These are phyloP conservation scores for Anthopleura xanthogrammica DNA, from an alignment of 92 coral and sea anemone species.

Conservation along the genomic window DNA sequence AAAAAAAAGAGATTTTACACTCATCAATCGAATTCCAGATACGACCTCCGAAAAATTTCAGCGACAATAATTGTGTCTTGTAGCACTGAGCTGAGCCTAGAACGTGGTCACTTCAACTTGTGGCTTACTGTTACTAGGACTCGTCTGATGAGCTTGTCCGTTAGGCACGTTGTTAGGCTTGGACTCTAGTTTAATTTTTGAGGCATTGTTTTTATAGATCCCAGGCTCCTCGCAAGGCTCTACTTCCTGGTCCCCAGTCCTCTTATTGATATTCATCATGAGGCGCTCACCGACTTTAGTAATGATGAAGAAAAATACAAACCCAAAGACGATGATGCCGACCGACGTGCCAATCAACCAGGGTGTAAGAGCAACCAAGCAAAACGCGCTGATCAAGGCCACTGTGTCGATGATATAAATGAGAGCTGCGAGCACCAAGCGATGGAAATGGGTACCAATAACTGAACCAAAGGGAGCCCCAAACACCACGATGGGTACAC, in stretches of 20 bases:
- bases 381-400: conserved; percentile 71
- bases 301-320: conserved; percentile 58
- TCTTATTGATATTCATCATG: conserved; percentile 38
- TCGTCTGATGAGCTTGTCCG: too few species aligned
- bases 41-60: too few species aligned
- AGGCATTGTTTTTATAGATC: neutral
- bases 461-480: conserved; percentile 85
- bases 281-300: conserved; percentile 67
- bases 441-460: conserved; percentile 77
- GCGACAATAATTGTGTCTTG: too few species aligned
- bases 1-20: too few species aligned
- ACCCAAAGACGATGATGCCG: conserved; percentile 64
- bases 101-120: too few species aligned
- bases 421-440: conserved; percentile 66
- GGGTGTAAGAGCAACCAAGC: conserved; percentile 57
- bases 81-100: too few species aligned
- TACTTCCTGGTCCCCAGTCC: too few species aligned
- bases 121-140: too few species aligned
- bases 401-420: conserved; percentile 65
- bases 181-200: too few species aligned
- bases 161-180: too few species aligned
- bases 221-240: too few species aligned
- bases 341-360: conserved; percentile 61
- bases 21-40: too few species aligned
- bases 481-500: conserved; percentile 76